These are phyloP conservation scores for Rhopalosiphum nymphaeae DNA, from an alignment of 2,888 invertebrate genomes.

Conservation along the genomic window DNA sequence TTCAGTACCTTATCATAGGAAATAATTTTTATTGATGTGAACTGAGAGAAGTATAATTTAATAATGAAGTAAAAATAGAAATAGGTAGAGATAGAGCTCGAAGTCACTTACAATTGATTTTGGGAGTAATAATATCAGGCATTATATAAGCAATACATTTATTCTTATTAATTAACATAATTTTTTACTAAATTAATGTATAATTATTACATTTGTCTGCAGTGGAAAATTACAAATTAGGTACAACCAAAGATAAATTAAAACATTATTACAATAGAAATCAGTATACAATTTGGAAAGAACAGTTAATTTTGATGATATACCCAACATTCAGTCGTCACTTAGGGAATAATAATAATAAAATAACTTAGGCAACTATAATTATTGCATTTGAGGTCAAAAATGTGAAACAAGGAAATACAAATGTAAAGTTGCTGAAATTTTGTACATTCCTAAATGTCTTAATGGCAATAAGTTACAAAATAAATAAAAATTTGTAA, in stretches of 20 bases:
- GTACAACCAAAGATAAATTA: not conserved
- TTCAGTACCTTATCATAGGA: no score
- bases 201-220: not conserved
- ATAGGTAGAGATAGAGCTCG: not conserved
- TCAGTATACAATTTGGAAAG: not conserved
- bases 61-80: no score
- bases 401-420: not conserved
- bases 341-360: no score
- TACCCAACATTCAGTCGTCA: no score
- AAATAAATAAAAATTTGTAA: conserved; percentile 6
- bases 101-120: not conserved
- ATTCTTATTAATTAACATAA: no score
- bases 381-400: not conserved
- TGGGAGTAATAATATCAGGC: no score
- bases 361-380: no score
- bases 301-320: not conserved
- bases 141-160: no score
- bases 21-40: no score
- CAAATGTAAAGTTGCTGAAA: not conserved
- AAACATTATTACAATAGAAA: conserved; percentile 12
- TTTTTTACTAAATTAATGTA: not conserved
- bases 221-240: conserved; percentile 23
- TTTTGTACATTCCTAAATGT: not conserved
- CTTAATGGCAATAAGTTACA: not conserved
- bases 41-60: no score